Evolutionary conservation across 2,888 invertebrate genomes (phyloP).

Genomic region (Hofmannophila pseudospretella): DNA sequence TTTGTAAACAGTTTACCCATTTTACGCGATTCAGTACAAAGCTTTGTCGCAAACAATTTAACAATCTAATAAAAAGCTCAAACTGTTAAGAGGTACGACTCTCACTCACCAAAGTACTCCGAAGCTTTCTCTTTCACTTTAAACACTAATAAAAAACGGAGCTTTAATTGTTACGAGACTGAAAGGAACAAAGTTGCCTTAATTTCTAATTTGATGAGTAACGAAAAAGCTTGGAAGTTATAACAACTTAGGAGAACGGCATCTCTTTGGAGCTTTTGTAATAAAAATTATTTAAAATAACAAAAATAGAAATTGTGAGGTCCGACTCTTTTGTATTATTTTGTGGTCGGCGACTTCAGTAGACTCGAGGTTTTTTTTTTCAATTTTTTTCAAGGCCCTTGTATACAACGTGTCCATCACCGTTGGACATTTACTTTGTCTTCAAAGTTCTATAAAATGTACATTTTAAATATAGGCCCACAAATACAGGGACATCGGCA

Average conservation of each 20-base stretch:
- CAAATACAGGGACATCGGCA: no score
- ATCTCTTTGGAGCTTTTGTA: constrained; percentile 23
- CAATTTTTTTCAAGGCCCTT: no score
- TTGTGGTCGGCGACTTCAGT: no score
- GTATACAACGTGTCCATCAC: no score
- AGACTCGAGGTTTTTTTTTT: no score
- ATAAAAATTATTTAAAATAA: no score
- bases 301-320: no score
- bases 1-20: neutral
- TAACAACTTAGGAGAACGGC: constrained; percentile 36
- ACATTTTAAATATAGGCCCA: no score
- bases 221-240: constrained; percentile 28
- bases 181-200: constrained; percentile 18
- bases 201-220: constrained; percentile 23
- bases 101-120: constrained; percentile 4
- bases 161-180: constrained; percentile 27
- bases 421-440: no score
- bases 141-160: constrained; percentile 17
- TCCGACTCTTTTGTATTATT: no score
- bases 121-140: constrained; percentile 14
- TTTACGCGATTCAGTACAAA: constrained; percentile 1
- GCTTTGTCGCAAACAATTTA: constrained; percentile 7
- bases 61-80: constrained; percentile 7
- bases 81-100: neutral
- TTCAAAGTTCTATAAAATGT: no score